A percentile compares a stretch with the other conserved stretches of the same genome.
phyloP scores from a whole-genome alignment of 2,797 vertebrate species.

The Tokudaia tokunoshimensis region DNA sequence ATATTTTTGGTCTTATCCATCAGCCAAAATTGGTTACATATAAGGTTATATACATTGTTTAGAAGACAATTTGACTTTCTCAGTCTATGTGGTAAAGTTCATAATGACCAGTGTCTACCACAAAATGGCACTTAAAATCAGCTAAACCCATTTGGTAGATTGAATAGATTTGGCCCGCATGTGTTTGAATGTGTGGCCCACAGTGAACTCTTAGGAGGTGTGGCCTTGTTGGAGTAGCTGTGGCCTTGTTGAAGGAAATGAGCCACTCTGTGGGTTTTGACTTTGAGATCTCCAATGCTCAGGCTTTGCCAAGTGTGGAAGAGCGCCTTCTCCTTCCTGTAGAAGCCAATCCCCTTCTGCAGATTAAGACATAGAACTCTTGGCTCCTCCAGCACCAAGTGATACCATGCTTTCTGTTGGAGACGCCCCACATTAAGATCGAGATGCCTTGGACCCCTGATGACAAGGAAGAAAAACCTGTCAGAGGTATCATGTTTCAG shows the following conservation, averaged over 20 bases:
- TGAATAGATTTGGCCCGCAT: background rate
- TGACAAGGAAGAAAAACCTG: no score
- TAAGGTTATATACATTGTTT: background rate
- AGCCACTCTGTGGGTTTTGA: background rate
- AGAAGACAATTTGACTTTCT: background rate
- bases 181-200: background rate
- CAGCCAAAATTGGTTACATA: background rate
- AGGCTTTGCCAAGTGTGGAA: background rate
- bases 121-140: constrained; percentile 26
- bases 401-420: background rate
- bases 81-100: background rate
- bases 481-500: no score
- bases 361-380: background rate
- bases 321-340: background rate
- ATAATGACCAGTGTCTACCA: background rate
- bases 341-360: no score
- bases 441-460: no score
- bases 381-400: background rate
- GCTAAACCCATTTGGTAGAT: background rate
- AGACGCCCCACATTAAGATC: no score
- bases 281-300: background rate
- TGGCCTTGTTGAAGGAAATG: background rate
- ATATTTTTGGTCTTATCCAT: background rate
- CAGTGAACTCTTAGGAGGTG: background rate
- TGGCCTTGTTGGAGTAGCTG: background rate